A percentile compares a stretch with the other conserved stretches of the same genome.
These are phyloP conservation scores for Sclerodermus sp. DNA, from an alignment of 2,888 invertebrate genomes.

Conservation along the genomic window DNA sequence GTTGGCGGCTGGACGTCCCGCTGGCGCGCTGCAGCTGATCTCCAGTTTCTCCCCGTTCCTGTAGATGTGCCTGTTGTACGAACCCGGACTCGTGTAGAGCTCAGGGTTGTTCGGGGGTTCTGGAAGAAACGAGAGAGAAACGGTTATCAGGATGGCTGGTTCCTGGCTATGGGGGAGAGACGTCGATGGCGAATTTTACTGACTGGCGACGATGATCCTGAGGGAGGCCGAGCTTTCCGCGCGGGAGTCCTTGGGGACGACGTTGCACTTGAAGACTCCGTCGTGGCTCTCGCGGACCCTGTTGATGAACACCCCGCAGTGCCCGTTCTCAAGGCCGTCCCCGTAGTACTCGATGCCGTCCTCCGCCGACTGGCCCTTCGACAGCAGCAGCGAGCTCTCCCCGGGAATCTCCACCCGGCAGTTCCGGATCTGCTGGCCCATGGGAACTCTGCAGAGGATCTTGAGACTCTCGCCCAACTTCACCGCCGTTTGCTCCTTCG, in stretches of 20 bases:
- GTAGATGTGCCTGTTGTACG: slow-evolving; percentile 58
- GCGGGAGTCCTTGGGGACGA: slow-evolving; percentile 64
- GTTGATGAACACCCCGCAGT: slow-evolving; percentile 73
- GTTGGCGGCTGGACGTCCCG: slow-evolving; percentile 75
- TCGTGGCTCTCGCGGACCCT: slow-evolving; percentile 69
- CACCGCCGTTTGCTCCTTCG: slow-evolving; percentile 61
- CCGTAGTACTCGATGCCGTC: slow-evolving; percentile 58
- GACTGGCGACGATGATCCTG: slow-evolving; percentile 72
- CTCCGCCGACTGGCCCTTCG: slow-evolving; percentile 29
- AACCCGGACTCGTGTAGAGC: slow-evolving; percentile 54
- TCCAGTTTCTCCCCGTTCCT: slow-evolving; percentile 66
- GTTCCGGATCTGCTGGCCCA: slow-evolving; percentile 60
- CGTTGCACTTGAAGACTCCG: slow-evolving; percentile 69
- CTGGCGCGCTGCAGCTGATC: slow-evolving; percentile 69
- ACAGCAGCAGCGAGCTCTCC: slow-evolving; percentile 23
- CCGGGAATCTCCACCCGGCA: slow-evolving; percentile 62
- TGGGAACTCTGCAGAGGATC: slow-evolving; percentile 65
- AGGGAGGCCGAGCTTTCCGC: slow-evolving; percentile 65
- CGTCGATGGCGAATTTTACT: too few species aligned
- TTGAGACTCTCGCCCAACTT: slow-evolving; percentile 63
- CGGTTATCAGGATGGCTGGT: too few species aligned
- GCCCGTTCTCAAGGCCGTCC: slow-evolving; percentile 63
- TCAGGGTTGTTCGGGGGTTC: slow-evolving; percentile 59
- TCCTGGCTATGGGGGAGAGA: too few species aligned
- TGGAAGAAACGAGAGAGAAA: too few species aligned